Conservation (phyloP, 2,797 vertebrate genomes). For the Onychomys torridus region DNA sequence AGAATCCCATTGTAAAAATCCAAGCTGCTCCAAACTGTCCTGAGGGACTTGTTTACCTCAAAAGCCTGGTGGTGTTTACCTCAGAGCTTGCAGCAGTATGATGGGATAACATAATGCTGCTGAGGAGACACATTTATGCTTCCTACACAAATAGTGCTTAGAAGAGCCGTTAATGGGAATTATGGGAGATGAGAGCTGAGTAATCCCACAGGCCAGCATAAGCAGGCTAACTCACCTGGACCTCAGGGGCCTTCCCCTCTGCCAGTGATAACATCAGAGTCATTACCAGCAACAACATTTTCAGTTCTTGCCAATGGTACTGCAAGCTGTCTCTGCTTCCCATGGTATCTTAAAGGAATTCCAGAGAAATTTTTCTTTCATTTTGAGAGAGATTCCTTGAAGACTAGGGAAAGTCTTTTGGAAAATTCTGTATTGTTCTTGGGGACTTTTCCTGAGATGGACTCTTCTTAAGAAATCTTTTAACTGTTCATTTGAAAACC, state of each 20-base stretch:
- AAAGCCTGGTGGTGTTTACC: neutral
- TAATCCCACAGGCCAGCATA: neutral
- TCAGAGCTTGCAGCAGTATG: neutral
- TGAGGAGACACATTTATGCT: conserved; percentile 8
- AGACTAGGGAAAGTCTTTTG: conserved; percentile 65
- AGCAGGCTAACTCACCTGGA: neutral
- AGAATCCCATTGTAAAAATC: neutral
- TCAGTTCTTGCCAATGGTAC: neutral
- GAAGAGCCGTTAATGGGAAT: conserved; percentile 64
- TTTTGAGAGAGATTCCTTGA: conserved; percentile 32
- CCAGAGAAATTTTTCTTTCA: conserved; percentile 58
- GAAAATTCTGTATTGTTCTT: conserved; percentile 70
- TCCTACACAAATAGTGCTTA: conserved; percentile 53
- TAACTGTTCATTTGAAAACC: neutral
- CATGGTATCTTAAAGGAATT: conserved; percentile 54
- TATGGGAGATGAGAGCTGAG: conserved; percentile 24
- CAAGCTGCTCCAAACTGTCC: conserved; percentile 28
- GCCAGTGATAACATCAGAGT: conserved; percentile 45
- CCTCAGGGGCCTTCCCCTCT: conserved; percentile 38
- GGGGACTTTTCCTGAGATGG: conserved; percentile 66
- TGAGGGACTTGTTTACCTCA: conserved; percentile 4
- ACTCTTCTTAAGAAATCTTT: conserved; percentile 53
- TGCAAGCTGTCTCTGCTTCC: conserved; percentile 54
- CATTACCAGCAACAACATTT: neutral
- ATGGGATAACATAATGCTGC: conserved; percentile 5